phyloP scores from a whole-genome alignment of 2,113 vertebrate genomes.

The Kobus ellipsiprymnus region DNA sequence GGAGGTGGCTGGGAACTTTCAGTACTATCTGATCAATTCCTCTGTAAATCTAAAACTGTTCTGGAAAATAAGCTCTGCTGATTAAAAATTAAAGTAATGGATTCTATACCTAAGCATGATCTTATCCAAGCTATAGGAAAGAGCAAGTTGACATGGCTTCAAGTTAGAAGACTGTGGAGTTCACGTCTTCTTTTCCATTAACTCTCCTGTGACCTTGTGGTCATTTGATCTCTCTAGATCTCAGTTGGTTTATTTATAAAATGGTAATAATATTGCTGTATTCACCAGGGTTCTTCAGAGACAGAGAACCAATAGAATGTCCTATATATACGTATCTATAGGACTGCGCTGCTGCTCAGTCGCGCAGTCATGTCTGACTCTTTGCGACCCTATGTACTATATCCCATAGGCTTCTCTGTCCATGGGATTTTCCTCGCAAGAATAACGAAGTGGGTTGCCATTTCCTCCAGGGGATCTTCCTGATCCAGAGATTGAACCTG shows the following conservation, averaged over 20 bases:
- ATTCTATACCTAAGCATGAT: background rate
- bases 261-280: background rate
- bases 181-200: background rate
- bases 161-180: background rate
- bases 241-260: background rate
- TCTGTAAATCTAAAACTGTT: background rate
- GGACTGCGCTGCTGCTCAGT: background rate
- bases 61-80: background rate
- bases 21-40: background rate
- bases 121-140: background rate
- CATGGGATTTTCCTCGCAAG: background rate
- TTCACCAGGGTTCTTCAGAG: background rate
- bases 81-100: background rate
- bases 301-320: background rate
- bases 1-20: background rate
- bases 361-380: background rate
- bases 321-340: background rate
- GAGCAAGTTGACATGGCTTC: background rate
- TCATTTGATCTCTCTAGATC: background rate
- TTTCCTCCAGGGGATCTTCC: background rate
- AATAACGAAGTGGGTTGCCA: background rate
- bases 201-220: background rate
- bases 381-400: background rate
- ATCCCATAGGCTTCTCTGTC: background rate
- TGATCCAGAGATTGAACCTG: background rate